These are phyloP conservation scores for Helogale parvula DNA, from an alignment of 2,113 vertebrate genomes.

Conservation along the genomic window DNA sequence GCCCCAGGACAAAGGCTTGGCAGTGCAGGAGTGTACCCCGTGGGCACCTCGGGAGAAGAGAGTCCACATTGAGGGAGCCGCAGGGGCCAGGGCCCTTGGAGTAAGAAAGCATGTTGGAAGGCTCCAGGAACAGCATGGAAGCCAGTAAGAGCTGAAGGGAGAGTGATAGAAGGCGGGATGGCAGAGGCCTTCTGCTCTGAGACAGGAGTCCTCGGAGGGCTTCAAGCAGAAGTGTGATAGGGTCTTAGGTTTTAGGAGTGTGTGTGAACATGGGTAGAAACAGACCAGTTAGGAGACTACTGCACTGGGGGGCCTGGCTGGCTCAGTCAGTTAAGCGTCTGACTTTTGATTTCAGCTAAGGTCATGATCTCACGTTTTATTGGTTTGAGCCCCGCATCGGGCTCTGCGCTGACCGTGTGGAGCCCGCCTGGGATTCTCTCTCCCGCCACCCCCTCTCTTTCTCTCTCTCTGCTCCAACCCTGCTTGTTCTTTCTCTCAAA, in stretches of 20 bases:
- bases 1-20: neutral
- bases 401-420: no score
- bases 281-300: neutral
- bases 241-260: neutral
- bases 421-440: no score
- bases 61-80: neutral
- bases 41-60: neutral
- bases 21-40: neutral
- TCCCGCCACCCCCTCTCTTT: no score
- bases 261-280: neutral
- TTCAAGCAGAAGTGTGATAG: neutral
- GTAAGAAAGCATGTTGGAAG: neutral
- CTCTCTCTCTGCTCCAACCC: no score
- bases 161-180: neutral
- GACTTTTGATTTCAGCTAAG: no score
- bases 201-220: neutral
- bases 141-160: neutral
- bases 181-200: neutral
- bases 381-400: no score
- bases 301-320: neutral
- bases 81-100: neutral
- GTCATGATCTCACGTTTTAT: no score
- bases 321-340: no score
- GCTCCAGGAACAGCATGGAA: neutral
- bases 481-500: no score